Base-by-base conservation (phyloP, 2,797 vertebrate species). In the Peromyscus attwateri region DNA sequence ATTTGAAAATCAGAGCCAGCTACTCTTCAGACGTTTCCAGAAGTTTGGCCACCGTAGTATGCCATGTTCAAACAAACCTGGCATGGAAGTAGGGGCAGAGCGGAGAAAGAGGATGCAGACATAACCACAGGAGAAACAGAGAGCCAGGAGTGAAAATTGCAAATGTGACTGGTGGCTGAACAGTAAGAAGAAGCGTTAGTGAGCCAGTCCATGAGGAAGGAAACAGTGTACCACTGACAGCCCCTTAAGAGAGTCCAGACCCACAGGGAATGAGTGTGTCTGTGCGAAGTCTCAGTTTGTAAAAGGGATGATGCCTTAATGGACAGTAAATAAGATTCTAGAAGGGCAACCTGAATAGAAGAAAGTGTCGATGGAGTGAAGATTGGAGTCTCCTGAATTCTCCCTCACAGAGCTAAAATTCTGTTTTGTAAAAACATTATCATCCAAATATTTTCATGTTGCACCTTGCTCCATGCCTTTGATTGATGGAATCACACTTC, bases 381-480 rank as follows among this genome's bases (percentile, higher is more conserved):
- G 3, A 60, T 70, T 27, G 29, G 64, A 70, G 34, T 92, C 23
- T 80, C 57, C 11, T 90, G 9, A 2, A 55, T 73, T 79, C 14
- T 43, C 3, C 43, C 43, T 37, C 1, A 34, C 0, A 55, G 37
- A 82, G 37, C 66, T 76, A 70, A 84, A 92, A 57, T 77, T 91
- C 46, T n/a, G 43, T n/a, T 92, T 91, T 43, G 46, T 82, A 95
- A 85, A 87, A 92, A 91, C 83, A 83, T 19, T 75, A 46, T 57
- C n/a, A 89, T 27, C 57, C 83, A 73, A 70, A 70, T 76, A 76
- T 92, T 92, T 87, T 37, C 75, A 57, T 46, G 49, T 75, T 57
- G 16, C 81, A 1, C 21, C n/a, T 34, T 52, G 40, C 1, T 64
- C 83, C 27, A 85, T 82, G 64, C 43, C n/a, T 21, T 68, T 40